Conservation (phyloP, 2,888 invertebrate genomes). For the Latrodectus elegans region DNA sequence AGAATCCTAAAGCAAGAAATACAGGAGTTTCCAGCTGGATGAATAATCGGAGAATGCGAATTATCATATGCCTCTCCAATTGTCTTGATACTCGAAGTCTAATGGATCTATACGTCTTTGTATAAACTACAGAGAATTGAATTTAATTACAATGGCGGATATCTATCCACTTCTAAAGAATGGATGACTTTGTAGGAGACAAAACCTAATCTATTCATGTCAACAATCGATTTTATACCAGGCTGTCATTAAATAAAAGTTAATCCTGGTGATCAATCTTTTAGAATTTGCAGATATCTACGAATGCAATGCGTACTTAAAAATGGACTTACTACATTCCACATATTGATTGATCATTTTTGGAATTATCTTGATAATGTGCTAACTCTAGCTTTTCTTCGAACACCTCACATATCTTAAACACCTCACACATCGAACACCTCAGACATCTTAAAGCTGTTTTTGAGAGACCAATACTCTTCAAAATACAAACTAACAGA, state of each 20-base stretch:
- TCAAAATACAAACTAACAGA: not conserved
- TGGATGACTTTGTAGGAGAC: not conserved
- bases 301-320: not conserved
- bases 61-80: not conserved
- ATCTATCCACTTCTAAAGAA: too few relatives aligned
- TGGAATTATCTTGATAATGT: not conserved
- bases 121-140: not conserved
- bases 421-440: not conserved
- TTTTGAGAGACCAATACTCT: not conserved
- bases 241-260: too few relatives aligned
- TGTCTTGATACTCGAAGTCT: not conserved
- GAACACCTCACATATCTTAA: not conserved
- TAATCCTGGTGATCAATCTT: too few relatives aligned
- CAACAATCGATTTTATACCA: too few relatives aligned
- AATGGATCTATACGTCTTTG: not conserved
- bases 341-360: not conserved
- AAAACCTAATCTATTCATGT: too few relatives aligned
- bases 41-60: slow-evolving; percentile 17
- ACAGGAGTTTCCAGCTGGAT: not conserved
- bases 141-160: not conserved
- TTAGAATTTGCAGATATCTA: not conserved
- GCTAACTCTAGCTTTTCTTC: not conserved
- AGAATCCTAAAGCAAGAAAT: slow-evolving; percentile 1
- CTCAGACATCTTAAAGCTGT: not conserved
- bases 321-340: not conserved